These are phyloP conservation scores for Jacana jacana DNA, from an alignment of 2,113 vertebrate genomes.

Conservation along the genomic window DNA sequence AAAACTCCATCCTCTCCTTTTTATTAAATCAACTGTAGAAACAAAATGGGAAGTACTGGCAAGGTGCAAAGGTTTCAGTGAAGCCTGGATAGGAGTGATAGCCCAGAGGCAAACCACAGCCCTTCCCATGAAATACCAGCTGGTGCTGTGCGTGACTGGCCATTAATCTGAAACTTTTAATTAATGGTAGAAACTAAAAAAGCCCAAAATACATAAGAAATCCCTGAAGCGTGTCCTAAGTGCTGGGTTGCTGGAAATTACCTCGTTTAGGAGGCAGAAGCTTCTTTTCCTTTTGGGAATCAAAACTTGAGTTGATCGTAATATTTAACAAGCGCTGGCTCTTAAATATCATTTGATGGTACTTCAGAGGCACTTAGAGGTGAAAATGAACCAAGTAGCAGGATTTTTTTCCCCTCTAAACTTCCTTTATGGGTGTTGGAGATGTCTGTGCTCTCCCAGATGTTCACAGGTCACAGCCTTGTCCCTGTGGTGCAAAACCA, in stretches of 20 bases:
- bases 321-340: not conserved
- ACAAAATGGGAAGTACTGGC: not conserved
- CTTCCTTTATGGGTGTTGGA: not conserved
- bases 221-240: not conserved
- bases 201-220: not conserved
- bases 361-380: not conserved
- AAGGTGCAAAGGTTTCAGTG: not conserved
- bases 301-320: not conserved
- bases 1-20: not conserved
- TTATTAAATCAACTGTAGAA: not conserved
- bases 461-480: not conserved
- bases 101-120: not conserved
- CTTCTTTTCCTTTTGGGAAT: not conserved
- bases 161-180: not conserved
- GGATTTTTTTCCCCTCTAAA: accelerated
- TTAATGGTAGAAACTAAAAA: not conserved
- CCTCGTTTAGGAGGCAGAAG: not conserved
- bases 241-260: not conserved
- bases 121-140: not conserved
- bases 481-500: not conserved
- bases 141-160: not conserved
- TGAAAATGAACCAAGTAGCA: not conserved
- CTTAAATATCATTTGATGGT: not conserved
- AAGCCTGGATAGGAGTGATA: not conserved
- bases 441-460: not conserved